Conservation (phyloP, 2,888 invertebrate genomes). For the Sphaerophoria rueppellii region DNA sequence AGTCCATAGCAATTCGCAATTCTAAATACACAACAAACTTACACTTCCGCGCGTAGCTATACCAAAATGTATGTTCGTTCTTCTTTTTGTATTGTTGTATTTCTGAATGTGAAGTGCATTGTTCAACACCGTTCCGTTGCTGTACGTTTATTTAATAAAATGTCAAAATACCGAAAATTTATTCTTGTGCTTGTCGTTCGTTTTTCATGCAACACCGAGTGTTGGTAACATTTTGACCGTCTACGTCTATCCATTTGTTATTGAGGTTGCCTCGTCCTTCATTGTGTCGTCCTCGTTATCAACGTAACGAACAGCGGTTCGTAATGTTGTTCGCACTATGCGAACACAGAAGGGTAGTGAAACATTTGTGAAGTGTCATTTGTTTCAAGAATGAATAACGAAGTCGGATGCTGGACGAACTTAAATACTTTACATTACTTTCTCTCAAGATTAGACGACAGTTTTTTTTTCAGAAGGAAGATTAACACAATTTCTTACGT, state of each 20-base stretch:
- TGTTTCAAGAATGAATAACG: conserved; percentile 45
- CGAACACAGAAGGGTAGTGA: conserved; percentile 27
- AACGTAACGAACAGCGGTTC: neutral
- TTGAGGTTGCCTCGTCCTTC: neutral
- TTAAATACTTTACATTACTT: neutral
- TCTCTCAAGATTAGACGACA: neutral
- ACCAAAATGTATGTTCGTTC: neutral
- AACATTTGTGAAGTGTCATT: conserved; percentile 63
- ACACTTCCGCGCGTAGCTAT: conserved; percentile 16
- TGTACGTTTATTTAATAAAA: conserved; percentile 64
- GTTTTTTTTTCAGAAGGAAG: conserved; percentile 8
- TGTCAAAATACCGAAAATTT: conserved; percentile 66
- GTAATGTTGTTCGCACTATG: conserved; percentile 6
- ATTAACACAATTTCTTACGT: conserved; percentile 53
- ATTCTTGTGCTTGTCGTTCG: conserved; percentile 48
- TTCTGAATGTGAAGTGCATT: conserved; percentile 18
- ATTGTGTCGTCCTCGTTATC: neutral
- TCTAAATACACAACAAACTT: conserved; percentile 37
- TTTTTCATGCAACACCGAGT: conserved; percentile 54
- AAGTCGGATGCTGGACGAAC: conserved; percentile 7
- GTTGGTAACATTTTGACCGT: conserved; percentile 10
- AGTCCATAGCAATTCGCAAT: conserved; percentile 5
- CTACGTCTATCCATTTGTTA: too few species aligned
- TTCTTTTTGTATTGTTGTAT: conserved; percentile 7
- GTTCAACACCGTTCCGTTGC: conserved; percentile 28